Percentiles rank a stretch among this genome's conserved stretches.
These are phyloP conservation scores for Phoxinus dragarum DNA, from an alignment of 2,797 vertebrate species.

Conservation along the genomic window DNA sequence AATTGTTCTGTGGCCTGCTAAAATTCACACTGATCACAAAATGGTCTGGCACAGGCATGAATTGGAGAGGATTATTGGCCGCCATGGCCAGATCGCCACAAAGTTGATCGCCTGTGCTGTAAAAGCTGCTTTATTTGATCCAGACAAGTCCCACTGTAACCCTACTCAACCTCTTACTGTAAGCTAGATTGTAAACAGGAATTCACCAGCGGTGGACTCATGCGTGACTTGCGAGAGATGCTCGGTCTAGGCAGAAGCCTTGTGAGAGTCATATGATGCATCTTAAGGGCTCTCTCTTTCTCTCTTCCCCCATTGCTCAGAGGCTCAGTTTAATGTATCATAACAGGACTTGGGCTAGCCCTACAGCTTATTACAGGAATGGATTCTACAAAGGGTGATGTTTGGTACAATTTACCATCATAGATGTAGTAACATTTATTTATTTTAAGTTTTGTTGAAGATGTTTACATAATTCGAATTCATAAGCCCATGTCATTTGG, in stretches of 20 bases:
- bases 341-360: slow-evolving; percentile 7
- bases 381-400: not conserved
- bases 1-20: not conserved
- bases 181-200: slow-evolving; percentile 17
- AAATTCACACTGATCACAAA: slow-evolving; percentile 8
- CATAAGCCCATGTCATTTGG: not conserved
- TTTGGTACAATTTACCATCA: not conserved
- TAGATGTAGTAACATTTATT: not conserved
- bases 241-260: slow-evolving; percentile 60
- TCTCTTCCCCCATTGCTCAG: not conserved
- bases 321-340: slow-evolving; percentile 37
- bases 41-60: slow-evolving; percentile 8
- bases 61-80: slow-evolving; percentile 24
- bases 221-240: slow-evolving; percentile 42
- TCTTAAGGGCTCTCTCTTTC: slow-evolving; percentile 72
- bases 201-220: slow-evolving; percentile 12
- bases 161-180: slow-evolving; percentile 11
- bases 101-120: slow-evolving; percentile 4
- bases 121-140: slow-evolving; percentile 35
- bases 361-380: slow-evolving; percentile 1
- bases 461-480: slow-evolving; percentile 6
- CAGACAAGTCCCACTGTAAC: slow-evolving; percentile 3
- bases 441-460: not conserved
- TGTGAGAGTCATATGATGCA: slow-evolving; percentile 85
- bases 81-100: not conserved